phyloP scores from a whole-genome alignment of 2,113 vertebrate species.

The Ailuropoda melanoleuca region DNA sequence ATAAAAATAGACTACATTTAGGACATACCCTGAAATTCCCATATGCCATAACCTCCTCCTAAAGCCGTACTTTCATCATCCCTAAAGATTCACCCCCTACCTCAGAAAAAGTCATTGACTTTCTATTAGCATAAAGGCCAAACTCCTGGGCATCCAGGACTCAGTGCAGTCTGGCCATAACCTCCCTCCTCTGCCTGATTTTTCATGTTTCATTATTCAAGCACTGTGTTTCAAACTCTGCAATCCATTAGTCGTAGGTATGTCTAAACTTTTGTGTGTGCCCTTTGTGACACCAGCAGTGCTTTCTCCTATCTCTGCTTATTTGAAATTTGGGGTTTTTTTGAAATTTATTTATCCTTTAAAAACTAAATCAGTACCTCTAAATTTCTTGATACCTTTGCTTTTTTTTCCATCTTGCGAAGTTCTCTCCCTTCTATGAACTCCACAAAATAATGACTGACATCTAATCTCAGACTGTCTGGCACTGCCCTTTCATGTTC shows the following conservation, averaged over 20 bases:
- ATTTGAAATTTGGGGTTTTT: constrained; percentile 10
- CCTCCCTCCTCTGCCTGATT: not conserved
- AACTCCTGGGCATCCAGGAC: not conserved
- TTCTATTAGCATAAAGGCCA: not conserved
- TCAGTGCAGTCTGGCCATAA: not conserved
- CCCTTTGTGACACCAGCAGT: not conserved
- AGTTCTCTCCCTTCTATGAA: not conserved
- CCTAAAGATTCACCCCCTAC: not conserved
- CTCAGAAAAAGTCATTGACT: not conserved
- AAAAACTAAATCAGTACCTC: not conserved
- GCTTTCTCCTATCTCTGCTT: not conserved
- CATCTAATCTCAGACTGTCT: not conserved
- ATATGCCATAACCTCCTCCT: not conserved
- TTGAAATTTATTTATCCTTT: constrained; percentile 28
- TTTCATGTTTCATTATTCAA: not conserved
- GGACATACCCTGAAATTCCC: not conserved
- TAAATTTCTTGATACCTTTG: not conserved
- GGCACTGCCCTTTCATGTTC: not conserved
- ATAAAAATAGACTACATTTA: not conserved
- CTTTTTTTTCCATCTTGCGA: not conserved
- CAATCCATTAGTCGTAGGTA: not conserved
- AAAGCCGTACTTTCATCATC: not conserved
- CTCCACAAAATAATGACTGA: not conserved
- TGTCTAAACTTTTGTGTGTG: not conserved
- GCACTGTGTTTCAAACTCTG: not conserved